Percentiles rank a stretch among this genome's conserved stretches.
phyloP scores from a whole-genome alignment of 2,113 vertebrate species.

The Psittacula cyanocephala region DNA sequence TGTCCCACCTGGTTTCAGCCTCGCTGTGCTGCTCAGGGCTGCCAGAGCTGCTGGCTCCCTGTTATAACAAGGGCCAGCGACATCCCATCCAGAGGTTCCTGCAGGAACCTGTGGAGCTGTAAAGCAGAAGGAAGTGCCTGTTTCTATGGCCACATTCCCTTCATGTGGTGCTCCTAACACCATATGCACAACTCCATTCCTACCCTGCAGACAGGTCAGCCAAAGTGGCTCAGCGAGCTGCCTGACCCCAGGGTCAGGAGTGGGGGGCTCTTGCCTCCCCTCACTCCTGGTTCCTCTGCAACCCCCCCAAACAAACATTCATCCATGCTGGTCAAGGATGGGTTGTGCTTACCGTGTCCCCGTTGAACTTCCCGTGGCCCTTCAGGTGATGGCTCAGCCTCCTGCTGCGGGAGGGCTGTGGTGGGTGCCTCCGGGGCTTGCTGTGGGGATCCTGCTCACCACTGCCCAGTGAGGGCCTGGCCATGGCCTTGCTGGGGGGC shows the following conservation, averaged over 20 bases:
- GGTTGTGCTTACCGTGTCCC: conserved; percentile 53
- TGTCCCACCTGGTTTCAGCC: not conserved
- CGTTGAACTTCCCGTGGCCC: conserved; percentile 56
- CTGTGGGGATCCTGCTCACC: not conserved
- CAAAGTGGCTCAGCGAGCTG: fast-evolving
- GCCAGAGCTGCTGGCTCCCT: not conserved
- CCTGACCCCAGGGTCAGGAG: fast-evolving
- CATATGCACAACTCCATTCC: fast-evolving
- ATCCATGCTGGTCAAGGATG: fast-evolving
- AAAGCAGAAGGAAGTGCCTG: fast-evolving
- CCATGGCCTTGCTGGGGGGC: not conserved
- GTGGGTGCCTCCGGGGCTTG: not conserved
- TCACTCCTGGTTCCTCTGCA: fast-evolving
- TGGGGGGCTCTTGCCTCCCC: fast-evolving
- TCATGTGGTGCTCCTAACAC: fast-evolving
- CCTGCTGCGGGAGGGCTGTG: not conserved
- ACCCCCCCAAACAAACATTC: fast-evolving
- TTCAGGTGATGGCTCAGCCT: conserved; percentile 12
- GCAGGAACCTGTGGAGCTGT: not conserved
- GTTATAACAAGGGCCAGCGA: fast-evolving
- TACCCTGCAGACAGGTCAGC: not conserved
- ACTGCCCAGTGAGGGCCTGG: not conserved
- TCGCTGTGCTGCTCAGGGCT: not conserved
- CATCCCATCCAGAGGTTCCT: not conserved
- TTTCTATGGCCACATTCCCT: not conserved